phyloP scores from a whole-genome alignment of 2,113 vertebrate genomes.

The Tauraco erythrolophus region DNA sequence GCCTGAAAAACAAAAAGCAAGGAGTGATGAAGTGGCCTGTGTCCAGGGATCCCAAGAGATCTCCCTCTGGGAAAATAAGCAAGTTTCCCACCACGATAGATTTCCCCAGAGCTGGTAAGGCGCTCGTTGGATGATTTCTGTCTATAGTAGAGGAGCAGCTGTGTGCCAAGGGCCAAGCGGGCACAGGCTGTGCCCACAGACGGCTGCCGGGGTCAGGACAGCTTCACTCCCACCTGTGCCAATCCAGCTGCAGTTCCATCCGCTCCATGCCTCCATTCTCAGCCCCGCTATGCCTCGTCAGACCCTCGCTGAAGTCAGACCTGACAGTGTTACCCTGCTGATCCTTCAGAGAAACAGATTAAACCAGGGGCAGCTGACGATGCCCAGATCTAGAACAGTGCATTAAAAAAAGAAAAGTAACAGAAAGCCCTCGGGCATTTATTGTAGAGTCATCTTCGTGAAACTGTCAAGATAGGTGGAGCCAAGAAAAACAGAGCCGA shows the following conservation, averaged over 20 bases:
- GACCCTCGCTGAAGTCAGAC: background rate
- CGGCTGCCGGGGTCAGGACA: background rate
- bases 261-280: rapidly evolving
- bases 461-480: background rate
- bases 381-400: background rate
- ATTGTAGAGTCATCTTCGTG: background rate
- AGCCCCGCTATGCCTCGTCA: background rate
- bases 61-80: background rate
- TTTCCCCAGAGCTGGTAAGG: background rate
- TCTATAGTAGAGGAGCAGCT: background rate
- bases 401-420: background rate
- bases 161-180: background rate
- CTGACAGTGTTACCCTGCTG: background rate
- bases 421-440: background rate
- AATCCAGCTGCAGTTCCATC: background rate
- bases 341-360: background rate
- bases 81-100: background rate
- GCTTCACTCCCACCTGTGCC: background rate
- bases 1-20: background rate
- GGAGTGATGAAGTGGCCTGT: background rate
- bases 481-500: background rate
- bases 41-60: background rate
- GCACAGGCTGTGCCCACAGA: background rate
- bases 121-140: rapidly evolving
- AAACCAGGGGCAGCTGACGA: background rate